Evolutionary conservation across 2,888 invertebrate genomes (phyloP), one percentile per base, ranked within the genome.

Genomic region (Arenicola marina): DNA sequence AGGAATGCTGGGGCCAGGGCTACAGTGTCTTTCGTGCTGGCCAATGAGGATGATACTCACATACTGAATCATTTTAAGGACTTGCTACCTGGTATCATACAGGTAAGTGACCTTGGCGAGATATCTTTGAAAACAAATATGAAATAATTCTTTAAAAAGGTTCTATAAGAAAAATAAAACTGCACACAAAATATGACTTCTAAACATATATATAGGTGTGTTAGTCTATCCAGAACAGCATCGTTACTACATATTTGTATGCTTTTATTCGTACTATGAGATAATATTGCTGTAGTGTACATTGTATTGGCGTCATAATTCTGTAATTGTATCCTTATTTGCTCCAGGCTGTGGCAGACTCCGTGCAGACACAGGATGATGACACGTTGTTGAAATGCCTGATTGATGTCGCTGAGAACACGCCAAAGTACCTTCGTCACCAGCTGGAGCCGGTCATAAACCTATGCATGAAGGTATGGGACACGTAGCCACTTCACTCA

Each of bases 1-100:
- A 78, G 86, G 57, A 83, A 84, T 62, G 83, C 86, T 61, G 87
- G 87, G 18, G 86, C 86, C 1, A 86, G 85, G 68, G 87, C 87
- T 0, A 81, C 85, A 21, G 80, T 86, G n/a, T 81, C 86, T 1
- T 99, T 98, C 79, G 90, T 98, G 65, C 86, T 93, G 68, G 89
- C 92, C 44, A 95, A 99, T 80, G 96, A 97, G 71, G 95, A 95
- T 81, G 96, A 98, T 79, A 88, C 90, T n/a, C 88, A 89, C 61
- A 90, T 97, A 65, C 89, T 93, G 74, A 93, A 92, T 82, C 91
- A 93, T 77, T 95, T 96, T 79, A 86, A 89, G 59, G 96, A 95
- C 77, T 84, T 97, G 54, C 85, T 98, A 67, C 90, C 92, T 4
- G 77, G 77, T 4, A 78, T 87, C 59, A 73, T 86, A 38, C 75